These are phyloP conservation scores for Aptenodytes patagonicus DNA, from an alignment of 2,113 vertebrate species.

Conservation along the genomic window DNA sequence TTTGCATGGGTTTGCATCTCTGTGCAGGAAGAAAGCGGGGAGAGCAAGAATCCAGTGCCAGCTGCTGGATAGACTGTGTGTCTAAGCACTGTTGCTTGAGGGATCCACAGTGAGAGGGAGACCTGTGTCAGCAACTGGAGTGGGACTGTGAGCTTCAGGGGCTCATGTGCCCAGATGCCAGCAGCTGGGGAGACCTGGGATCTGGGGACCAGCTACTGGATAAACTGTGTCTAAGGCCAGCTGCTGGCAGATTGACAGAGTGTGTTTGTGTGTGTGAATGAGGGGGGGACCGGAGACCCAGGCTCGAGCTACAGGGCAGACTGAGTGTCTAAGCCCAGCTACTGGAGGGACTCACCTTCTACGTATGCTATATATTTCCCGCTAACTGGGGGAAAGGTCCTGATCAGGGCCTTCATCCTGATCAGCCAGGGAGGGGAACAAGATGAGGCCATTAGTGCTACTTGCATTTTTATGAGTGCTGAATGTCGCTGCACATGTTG, in stretches of 20 bases:
- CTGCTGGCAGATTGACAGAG: background rate
- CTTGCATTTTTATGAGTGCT: background rate
- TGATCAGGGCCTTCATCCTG: no score
- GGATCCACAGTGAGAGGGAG: background rate
- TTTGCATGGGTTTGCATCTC: background rate
- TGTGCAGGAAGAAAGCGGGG: background rate
- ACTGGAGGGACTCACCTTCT: background rate
- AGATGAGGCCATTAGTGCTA: background rate
- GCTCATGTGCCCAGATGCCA: background rate
- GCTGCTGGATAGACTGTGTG: background rate
- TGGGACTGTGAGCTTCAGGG: background rate
- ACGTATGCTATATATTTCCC: background rate
- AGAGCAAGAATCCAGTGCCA: background rate
- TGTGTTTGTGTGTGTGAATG: background rate
- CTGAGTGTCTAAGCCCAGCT: background rate
- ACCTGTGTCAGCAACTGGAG: background rate
- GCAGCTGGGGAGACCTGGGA: background rate
- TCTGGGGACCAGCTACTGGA: no score
- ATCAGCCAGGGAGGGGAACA: background rate
- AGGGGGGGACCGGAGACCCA: background rate
- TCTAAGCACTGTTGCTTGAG: background rate
- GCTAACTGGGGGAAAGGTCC: background rate
- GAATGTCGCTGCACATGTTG: background rate
- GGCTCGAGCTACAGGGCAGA: background rate
- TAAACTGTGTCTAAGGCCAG: background rate